Conservation (phyloP, 2,888 invertebrate genomes). For the Lasioglossum calceatum region DNA sequence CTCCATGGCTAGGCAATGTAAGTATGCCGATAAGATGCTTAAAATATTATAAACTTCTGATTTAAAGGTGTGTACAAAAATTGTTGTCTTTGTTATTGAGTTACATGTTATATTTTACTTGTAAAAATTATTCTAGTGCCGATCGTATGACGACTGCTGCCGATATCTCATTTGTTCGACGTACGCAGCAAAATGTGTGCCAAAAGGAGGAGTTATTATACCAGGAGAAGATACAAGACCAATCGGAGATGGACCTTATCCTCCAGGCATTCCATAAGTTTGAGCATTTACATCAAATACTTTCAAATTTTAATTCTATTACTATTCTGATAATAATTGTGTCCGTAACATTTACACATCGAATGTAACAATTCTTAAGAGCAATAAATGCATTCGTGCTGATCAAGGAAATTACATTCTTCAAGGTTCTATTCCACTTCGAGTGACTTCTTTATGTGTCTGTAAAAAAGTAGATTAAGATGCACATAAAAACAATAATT, state of each 20-base stretch:
- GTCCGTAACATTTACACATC: neutral
- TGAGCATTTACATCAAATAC: too few species aligned
- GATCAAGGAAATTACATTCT: neutral
- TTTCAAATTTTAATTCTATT: neutral
- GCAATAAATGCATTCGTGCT: neutral
- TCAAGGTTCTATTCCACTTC: neutral
- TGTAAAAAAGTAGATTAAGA: too few species aligned
- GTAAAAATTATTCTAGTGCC: constrained; percentile 61
- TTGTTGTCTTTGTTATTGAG: neutral
- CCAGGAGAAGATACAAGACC: constrained; percentile 59
- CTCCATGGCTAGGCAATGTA: constrained; percentile 46
- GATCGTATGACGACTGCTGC: constrained; percentile 55
- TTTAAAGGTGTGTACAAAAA: neutral
- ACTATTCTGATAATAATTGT: neutral
- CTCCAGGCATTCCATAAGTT: neutral
- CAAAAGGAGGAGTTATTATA: constrained; percentile 24
- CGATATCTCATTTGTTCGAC: constrained; percentile 48
- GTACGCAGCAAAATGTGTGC: constrained; percentile 60
- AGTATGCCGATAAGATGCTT: neutral
- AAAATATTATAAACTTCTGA: neutral
- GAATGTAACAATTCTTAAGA: neutral
- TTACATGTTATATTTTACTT: neutral
- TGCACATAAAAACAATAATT: too few species aligned
- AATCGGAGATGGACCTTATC: constrained; percentile 45
- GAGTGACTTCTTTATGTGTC: too few species aligned